Evolutionary conservation across 2,888 invertebrate genomes (phyloP), one percentile per base, ranked within the genome.

Genomic region (Bombyx huttoni): DNA sequence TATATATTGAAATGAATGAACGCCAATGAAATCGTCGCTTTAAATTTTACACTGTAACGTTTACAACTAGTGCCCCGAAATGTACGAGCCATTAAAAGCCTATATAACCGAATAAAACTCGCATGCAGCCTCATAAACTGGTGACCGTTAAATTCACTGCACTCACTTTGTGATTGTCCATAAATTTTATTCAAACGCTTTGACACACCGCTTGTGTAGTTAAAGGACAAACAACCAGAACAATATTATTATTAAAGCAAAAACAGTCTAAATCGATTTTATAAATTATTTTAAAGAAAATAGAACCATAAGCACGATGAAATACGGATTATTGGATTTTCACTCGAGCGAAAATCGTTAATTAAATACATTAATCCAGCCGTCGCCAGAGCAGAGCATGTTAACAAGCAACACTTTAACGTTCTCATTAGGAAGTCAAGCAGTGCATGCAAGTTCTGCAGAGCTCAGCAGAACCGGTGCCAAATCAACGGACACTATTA

Each of bases 41-140:
- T 40, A 12, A 1, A 60, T 59, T 62, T 40, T 62, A 60, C 60
- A 59, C 53, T 58, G 56, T 60, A 53, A 56, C 51, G 53, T 54
- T 53, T 69, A 73, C 65, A 64, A 64, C 65, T 67, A 63, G 68
- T 70, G 70, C 67, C 70, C 68, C 76, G 74, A 75, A 80, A 74
- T 68, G 63, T 71, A 75, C 70, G 69, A 67, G 63, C 78, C 74
- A 80, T 84, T 84, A 82, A 82, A 83, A 66, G 76, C 73, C 74
- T 76, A 72, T 78, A 76, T 77, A 78, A 74, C 73, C 72, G 77
- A 81, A 84, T 85, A 81, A 82, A 84, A 82, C 74, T 76, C 75
- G 60, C 73, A 76, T 77, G 74, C 68, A 68, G 60, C 62, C 67
- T 67, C 66, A 75, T 83, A 80, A 84, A 82, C 63, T 64, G 60